Evolutionary conservation across 2,113 vertebrate species (phyloP).

Genomic region (Ariopsis seemanni): DNA sequence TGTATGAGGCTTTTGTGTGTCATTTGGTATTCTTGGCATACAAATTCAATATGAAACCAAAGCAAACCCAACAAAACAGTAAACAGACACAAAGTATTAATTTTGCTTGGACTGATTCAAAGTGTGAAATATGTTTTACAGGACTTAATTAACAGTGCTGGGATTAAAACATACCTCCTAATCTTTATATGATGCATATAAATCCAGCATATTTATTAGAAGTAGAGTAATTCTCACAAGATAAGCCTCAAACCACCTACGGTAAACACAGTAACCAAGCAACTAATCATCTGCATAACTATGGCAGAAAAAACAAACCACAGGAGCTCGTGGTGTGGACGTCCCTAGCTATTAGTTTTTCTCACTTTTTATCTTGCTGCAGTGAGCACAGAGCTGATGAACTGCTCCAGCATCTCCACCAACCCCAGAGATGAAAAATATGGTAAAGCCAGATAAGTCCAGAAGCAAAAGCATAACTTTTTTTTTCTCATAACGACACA

Average conservation of each 20-base stretch:
- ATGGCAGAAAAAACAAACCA: not conserved
- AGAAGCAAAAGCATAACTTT: not conserved
- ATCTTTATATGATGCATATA: not conserved
- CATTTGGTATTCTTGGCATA: not conserved
- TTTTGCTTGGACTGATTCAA: too few species aligned
- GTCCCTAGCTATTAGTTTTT: not conserved
- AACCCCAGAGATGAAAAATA: not conserved
- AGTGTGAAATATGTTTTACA: too few species aligned
- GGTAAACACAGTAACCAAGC: not conserved
- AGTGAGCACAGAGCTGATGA: not conserved
- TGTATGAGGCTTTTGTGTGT: not conserved
- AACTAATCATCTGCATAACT: not conserved
- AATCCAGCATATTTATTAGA: not conserved
- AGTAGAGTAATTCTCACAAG: not conserved
- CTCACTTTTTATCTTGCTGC: not conserved
- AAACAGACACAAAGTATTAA: too few species aligned
- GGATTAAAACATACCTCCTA: not conserved
- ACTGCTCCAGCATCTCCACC: not conserved
- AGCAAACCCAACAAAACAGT: too few species aligned
- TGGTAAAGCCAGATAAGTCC: not conserved
- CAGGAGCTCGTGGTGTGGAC: not conserved
- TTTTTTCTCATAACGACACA: not conserved
- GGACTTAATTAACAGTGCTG: too few species aligned
- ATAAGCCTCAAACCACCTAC: not conserved
- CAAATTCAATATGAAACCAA: not conserved